Base-by-base conservation (phyloP, 2,113 vertebrate genomes). In the Paralichthys olivaceus region DNA sequence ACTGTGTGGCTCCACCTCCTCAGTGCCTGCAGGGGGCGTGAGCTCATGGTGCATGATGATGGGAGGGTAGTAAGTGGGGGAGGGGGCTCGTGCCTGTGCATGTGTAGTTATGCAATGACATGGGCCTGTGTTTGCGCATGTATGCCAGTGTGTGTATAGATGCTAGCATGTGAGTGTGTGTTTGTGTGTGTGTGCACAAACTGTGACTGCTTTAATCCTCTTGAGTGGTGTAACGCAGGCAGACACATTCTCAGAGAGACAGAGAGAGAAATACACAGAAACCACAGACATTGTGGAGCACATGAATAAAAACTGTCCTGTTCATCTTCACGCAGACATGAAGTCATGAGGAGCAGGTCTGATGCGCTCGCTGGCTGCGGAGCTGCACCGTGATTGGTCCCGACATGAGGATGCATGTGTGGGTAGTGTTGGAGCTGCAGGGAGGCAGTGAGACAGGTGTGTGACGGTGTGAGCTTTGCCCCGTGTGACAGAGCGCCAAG, bases 101-200 rank as follows among this genome's bases (percentile, higher is more conserved):
- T 94, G 92, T 94, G 92, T 90, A 93, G 92, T 95, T 95, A 95
- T 92, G 94, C 90, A 94, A 95, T 91, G 63, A 81, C 88, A 72
- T 63, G 71, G 79, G 77, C 72, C 80, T 81, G 84, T 65, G 80
- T 83, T 7, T 57, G n/a, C 67, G 53, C 37, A 32, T 69, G 60
- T 81, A 12, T 61, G 19, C 69, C 56, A 32, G 40, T 65, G 70
- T 69, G 64, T 73, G 37, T 70, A 67, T 75, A 55, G 55, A 51
- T 58, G 73, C 67, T 22, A 55, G 9, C 58, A 59, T 72, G 29
- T 55, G 55, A 69, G 58, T 73, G 67, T 54, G 65, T 69, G 45
- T 61, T 37, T 49, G n/a, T 51, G 58, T 72, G 72, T 73, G 62
- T 47, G 22, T 26, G n/a, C 14, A 22, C 40, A 56, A 57, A 58